phyloP scores from a whole-genome alignment of 2,797 vertebrate genomes.

The Pseudomugil gertrudae region DNA sequence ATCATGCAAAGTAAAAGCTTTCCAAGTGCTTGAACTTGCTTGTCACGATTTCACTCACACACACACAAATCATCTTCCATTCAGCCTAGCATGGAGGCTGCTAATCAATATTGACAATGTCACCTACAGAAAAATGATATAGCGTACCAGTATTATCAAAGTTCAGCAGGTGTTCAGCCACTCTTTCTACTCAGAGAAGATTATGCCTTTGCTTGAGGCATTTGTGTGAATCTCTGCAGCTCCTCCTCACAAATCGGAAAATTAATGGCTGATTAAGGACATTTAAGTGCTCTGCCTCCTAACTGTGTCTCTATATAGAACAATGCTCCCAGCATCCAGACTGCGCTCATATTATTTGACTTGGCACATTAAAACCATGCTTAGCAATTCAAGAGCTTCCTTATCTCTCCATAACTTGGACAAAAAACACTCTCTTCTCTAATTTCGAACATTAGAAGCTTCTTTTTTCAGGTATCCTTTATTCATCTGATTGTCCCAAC shows the following conservation, averaged over 20 bases:
- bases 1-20: conserved; percentile 9
- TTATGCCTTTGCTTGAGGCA: conserved; percentile 11
- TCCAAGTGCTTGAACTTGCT: conserved; percentile 6
- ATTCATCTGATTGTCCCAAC: not conserved
- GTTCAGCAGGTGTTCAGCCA: conserved; percentile 10
- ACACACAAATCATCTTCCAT: conserved; percentile 7
- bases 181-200: conserved; percentile 7
- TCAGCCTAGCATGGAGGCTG: conserved; percentile 22
- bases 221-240: conserved; percentile 6
- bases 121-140: conserved; percentile 15
- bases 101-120: conserved; percentile 27
- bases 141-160: conserved; percentile 20
- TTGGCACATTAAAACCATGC: conserved; percentile 16
- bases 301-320: conserved; percentile 38
- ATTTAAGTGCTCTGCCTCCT: conserved; percentile 21
- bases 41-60: conserved; percentile 11
- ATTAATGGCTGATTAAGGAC: conserved; percentile 20
- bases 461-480: conserved; percentile 26
- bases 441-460: conserved; percentile 40
- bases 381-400: conserved; percentile 40
- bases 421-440: conserved; percentile 24
- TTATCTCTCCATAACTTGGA: conserved; percentile 48
- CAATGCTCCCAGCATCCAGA: conserved; percentile 30
- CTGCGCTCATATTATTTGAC: conserved; percentile 26
- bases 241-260: conserved; percentile 28